Evolutionary conservation across 2,797 vertebrate species (phyloP).

Genomic region (Knipowitschia caucasica): DNA sequence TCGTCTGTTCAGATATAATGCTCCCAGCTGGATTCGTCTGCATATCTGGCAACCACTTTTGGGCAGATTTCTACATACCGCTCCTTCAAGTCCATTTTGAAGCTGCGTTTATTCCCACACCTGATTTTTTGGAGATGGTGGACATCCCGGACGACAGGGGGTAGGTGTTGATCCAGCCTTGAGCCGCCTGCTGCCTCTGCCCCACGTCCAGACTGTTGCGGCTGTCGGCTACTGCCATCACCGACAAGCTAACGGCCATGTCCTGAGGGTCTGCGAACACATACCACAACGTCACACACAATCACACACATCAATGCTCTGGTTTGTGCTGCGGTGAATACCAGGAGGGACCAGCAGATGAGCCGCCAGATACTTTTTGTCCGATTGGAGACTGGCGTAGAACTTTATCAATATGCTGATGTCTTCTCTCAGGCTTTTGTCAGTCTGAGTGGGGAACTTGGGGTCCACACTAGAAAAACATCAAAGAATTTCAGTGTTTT

Average conservation of each 20-base stretch:
- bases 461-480: constrained; percentile 78
- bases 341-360: constrained; percentile 91
- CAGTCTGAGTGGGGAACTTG: constrained; percentile 91
- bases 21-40: too few relatives aligned
- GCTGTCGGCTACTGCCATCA: constrained; percentile 75
- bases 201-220: constrained; percentile 89
- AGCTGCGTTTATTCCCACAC: constrained; percentile 53
- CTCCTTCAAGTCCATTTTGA: too few relatives aligned
- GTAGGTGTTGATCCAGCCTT: constrained; percentile 98
- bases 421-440: constrained; percentile 92
- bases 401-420: constrained; percentile 96
- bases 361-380: constrained; percentile 95
- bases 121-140: constrained; percentile 97
- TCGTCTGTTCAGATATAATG: too few relatives aligned
- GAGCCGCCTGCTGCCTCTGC: constrained; percentile 88
- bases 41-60: too few relatives aligned
- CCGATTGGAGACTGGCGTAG: constrained; percentile 93
- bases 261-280: constrained; percentile 87
- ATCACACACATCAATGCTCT: not conserved
- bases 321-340: constrained; percentile 36
- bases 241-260: constrained; percentile 80
- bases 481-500: not conserved
- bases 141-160: constrained; percentile 96
- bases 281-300: not conserved
- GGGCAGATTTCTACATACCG: too few relatives aligned